Base-by-base conservation (phyloP, 2,797 vertebrate genomes). In the Acipenser ruthenus region DNA sequence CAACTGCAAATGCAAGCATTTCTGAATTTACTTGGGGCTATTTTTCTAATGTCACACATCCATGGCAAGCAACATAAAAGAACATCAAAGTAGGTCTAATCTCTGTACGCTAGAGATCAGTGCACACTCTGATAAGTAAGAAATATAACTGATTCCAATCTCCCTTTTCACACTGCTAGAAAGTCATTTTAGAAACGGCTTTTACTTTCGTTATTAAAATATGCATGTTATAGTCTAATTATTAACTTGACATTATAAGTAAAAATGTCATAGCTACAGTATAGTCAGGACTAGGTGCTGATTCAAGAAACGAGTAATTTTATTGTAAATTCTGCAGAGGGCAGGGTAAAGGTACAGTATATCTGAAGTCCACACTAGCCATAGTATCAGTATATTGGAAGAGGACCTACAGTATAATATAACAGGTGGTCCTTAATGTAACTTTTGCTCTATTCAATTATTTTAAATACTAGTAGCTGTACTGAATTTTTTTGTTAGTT, bases 41-140 rank as follows among this genome's bases (percentile, higher is more conserved):
- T 64, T 59, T 71, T 69, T 70, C 69, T 63, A 58, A 58, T 55
- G 47, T 55, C 51, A 47, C 51, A 47, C 49, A 67, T 69, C 23
- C 64, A 69, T 65, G 68, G 62, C 10, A 65, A 67, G 68, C 58
- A 59, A 65, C 66, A 69, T 49, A 67, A 61, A 66, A 74, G 65
- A 68, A 78, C 72, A 74, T 79, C 72, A 80, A 80, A 80, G 75
- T 23, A 63, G 65, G 68, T 56, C 61, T 80, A 74, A 80, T 74
- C 72, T 77, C 73, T 66, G 6, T 58, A 13, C 12, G 12, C 12
- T 58, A 7, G 11, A 58, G 55, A 58, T 58, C 8, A 9, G 6
- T 58, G 55, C 55, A 58, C 12, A 58, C 65, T 66, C 65, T n/a
- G 65, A 65, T 48, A 73, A 75, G 72, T 75, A 11, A 65, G 58